Evolutionary conservation across 2,888 invertebrate species (phyloP).

Genomic region (Callosobruchus maculatus): DNA sequence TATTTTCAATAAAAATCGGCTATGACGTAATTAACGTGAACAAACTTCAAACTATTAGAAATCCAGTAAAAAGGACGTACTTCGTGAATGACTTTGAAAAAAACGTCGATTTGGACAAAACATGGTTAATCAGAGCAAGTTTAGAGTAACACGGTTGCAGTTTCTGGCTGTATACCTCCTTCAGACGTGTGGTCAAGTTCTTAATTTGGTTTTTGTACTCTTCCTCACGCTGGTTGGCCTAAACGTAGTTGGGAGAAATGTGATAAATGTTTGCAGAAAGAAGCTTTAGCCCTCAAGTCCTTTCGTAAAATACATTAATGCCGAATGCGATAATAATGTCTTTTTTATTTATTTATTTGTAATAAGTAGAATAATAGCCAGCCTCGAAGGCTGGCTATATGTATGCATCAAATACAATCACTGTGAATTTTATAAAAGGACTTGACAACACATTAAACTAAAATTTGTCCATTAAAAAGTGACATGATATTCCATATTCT

Average conservation of each 20-base stretch:
- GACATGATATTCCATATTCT: neutral
- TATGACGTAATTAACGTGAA: too few species aligned
- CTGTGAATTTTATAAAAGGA: too few species aligned
- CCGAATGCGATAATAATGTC: too few species aligned
- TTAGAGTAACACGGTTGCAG: neutral
- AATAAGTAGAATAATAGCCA: too few species aligned
- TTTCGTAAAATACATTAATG: neutral
- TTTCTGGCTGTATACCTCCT: slow-evolving; percentile 76
- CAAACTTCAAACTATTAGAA: too few species aligned
- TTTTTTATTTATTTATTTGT: too few species aligned
- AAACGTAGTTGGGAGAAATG: slow-evolving; percentile 27
- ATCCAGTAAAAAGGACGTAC: slow-evolving; percentile 8
- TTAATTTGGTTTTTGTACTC: slow-evolving; percentile 99
- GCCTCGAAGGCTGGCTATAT: too few species aligned
- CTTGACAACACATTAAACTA: too few species aligned
- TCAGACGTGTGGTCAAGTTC: slow-evolving; percentile 96
- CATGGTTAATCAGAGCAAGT: slow-evolving; percentile 7
- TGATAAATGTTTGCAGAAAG: slow-evolving; percentile 5
- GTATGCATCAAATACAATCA: too few species aligned
- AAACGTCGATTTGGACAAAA: slow-evolving; percentile 7
- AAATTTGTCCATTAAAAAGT: too few species aligned
- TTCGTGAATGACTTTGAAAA: slow-evolving; percentile 14
- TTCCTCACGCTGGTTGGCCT: slow-evolving; percentile 99
- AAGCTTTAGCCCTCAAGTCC: neutral
- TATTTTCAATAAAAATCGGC: too few species aligned